Evolutionary conservation across 2,888 invertebrate species (phyloP), one percentile per base, ranked within the genome.

Genomic region (Polietes domitor): DNA sequence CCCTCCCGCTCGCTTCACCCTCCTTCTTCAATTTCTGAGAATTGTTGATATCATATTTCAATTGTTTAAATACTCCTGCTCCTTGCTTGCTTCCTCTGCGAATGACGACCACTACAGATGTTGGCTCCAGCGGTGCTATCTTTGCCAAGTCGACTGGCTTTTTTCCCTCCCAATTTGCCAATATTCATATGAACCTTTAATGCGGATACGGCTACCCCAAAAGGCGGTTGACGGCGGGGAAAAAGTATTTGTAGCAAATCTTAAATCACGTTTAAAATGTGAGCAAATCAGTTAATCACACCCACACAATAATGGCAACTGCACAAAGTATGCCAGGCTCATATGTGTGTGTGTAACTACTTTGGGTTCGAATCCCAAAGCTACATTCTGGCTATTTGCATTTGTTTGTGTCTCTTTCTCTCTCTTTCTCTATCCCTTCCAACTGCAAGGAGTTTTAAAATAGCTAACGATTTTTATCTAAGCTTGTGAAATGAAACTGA

Each of bases 221-320:
- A 68, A 74, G 28, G 68, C 53, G 28, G 61, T 9, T 74, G 43
- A 50, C 15, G 37, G 12, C 53, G 32, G 37, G 41, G 21, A 47
- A 65, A 58, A 73, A 63, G n/a, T 5, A 89, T 90, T 91, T 91
- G 90, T 90, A 87, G 89, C 90, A 90, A 90, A 90, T 90, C 89
- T 89, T 89, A 90, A 91, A 91, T 90, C 90, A 91, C 90, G 90
- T 90, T 90, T 90, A 86, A 86, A 90, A 88, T 91, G 91, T 90
- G 91, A 89, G 90, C 91, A 91, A 90, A 90, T 90, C 90, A 89
- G 89, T 90, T 89, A 90, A 91, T 90, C 90, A 90, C 91, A 91
- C 91, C 90, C 89, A 91, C 91, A 90, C 91, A 87, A 72, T 77
- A 50, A 88, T 77, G 75, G 77, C 47, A 73, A 80, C 0, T 24